Conservation (phyloP, 2,113 vertebrate species). For the Rhynchomys soricoides region DNA sequence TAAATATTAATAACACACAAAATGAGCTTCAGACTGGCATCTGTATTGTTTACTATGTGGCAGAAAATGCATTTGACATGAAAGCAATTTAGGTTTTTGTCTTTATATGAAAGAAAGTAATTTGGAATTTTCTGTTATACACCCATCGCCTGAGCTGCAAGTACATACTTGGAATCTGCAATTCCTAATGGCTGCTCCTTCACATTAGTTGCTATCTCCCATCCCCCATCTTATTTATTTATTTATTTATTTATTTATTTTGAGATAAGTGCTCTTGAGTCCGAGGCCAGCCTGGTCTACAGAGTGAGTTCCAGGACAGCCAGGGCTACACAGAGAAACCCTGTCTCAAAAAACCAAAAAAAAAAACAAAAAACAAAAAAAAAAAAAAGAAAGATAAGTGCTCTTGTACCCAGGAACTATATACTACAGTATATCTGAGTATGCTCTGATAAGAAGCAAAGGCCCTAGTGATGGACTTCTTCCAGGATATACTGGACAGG, state of each 20-base stretch:
- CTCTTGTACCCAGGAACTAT: background rate
- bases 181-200: background rate
- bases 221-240: background rate
- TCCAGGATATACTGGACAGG: background rate
- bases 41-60: background rate
- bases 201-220: background rate
- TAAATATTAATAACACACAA: background rate
- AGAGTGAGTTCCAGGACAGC: too few relatives aligned
- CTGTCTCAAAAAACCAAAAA: too few relatives aligned
- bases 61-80: background rate
- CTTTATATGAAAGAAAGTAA: background rate
- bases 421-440: background rate
- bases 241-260: background rate
- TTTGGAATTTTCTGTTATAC: background rate
- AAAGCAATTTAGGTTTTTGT: background rate
- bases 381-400: too few relatives aligned
- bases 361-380: too few relatives aligned
- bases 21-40: background rate
- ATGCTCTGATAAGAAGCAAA: background rate
- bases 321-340: too few relatives aligned
- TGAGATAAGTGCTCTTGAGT: background rate
- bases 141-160: background rate
- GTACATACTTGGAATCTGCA: background rate
- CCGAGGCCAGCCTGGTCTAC: too few relatives aligned
- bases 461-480: background rate